A percentile compares a stretch with the other conserved stretches of the same genome.
Conservation (phyloP, 2,113 vertebrate genomes). For the Chrysochloris asiatica region DNA sequence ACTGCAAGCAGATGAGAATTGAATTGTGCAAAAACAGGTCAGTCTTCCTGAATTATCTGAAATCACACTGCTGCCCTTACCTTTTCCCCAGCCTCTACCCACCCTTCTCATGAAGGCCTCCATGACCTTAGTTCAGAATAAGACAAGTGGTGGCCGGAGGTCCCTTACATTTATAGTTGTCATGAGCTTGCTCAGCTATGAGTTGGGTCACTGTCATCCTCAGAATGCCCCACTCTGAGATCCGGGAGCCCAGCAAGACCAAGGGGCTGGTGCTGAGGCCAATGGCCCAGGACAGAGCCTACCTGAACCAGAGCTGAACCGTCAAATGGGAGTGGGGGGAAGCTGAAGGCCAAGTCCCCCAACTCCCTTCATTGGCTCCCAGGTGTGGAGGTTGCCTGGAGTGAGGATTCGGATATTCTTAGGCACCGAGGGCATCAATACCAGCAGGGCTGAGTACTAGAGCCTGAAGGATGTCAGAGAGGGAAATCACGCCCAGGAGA, state of each 20-base stretch:
- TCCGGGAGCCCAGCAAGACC: not conserved
- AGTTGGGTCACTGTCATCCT: not conserved
- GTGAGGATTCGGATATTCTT: slow-evolving; percentile 72
- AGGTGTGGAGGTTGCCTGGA: not conserved
- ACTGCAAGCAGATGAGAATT: not conserved
- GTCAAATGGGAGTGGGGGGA: not conserved
- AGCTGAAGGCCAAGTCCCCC: not conserved
- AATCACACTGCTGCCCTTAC: not conserved
- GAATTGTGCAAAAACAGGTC: not conserved
- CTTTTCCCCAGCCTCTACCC: not conserved
- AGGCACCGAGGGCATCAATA: slow-evolving; percentile 92
- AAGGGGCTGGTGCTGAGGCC: not conserved
- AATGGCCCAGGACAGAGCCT: slow-evolving; percentile 53
- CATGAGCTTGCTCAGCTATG: not conserved
- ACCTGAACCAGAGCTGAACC: slow-evolving; percentile 80
- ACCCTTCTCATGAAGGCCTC: not conserved
- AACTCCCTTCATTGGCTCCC: not conserved
- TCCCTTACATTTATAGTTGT: not conserved
- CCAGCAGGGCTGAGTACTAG: slow-evolving; percentile 95
- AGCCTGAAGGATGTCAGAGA: slow-evolving; percentile 97
- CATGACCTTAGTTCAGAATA: not conserved
- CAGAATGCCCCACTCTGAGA: not conserved
- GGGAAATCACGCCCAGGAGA: slow-evolving; percentile 93
- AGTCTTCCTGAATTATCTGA: not conserved
- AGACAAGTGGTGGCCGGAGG: not conserved